Conservation (phyloP, 2,113 vertebrate genomes). For the Elachura formosa region DNA sequence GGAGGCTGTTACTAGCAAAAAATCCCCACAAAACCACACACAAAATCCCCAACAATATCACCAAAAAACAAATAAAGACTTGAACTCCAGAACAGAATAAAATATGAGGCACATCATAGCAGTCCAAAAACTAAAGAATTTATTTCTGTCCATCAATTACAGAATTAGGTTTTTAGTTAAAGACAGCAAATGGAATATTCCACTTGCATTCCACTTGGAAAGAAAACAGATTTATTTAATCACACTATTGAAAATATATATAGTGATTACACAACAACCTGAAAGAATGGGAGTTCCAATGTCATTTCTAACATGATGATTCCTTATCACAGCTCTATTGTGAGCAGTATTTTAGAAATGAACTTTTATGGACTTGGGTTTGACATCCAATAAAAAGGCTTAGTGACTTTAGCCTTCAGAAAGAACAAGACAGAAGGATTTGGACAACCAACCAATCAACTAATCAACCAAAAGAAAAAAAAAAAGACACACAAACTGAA, state of each 20-base stretch:
- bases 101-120: not conserved
- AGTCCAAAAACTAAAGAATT: not conserved
- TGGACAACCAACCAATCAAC: not conserved
- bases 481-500: not conserved
- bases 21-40: not conserved
- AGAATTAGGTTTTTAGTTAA: not conserved
- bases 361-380: not conserved
- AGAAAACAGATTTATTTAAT: too few species aligned
- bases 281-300: not conserved
- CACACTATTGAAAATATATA: too few species aligned
- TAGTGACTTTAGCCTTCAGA: not conserved
- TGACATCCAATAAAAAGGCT: not conserved
- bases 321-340: not conserved
- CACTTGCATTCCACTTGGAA: not conserved
- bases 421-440: not conserved
- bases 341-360: not conserved
- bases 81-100: not conserved
- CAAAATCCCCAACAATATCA: fast-evolving
- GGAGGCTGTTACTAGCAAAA: not conserved
- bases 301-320: not conserved
- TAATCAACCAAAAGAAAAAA: too few species aligned
- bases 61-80: not conserved
- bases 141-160: not conserved
- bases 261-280: not conserved
- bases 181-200: not conserved